These are phyloP conservation scores for Arvicanthis niloticus DNA, from an alignment of 2,113 vertebrate species.

Conservation along the genomic window DNA sequence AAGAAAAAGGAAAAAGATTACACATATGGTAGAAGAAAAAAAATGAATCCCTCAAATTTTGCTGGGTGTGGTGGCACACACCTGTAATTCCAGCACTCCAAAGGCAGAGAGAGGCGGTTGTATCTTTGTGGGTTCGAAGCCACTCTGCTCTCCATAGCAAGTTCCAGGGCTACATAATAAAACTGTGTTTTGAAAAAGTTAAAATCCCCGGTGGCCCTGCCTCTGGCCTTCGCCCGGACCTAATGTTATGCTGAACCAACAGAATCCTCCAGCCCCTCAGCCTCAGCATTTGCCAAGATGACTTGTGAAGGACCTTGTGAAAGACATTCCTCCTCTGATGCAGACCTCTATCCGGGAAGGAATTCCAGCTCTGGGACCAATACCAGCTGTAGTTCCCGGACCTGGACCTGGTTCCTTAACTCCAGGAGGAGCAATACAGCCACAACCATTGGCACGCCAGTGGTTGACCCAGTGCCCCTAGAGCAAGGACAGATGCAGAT, in stretches of 20 bases:
- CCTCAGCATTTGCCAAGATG: conserved; percentile 94
- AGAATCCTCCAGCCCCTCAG: conserved; percentile 89
- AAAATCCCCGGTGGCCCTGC: conserved; percentile 70
- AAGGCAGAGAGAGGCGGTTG: not conserved
- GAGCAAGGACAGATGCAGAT: conserved; percentile 92
- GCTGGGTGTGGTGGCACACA: not conserved
- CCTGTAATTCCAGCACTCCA: not conserved
- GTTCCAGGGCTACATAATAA: not conserved
- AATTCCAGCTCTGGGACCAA: conserved; percentile 89
- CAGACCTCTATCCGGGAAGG: conserved; percentile 93
- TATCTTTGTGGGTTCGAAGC: not conserved
- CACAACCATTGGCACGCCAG: conserved; percentile 90
- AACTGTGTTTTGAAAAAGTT: not conserved
- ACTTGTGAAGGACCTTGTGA: conserved; percentile 96
- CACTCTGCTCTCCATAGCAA: not conserved
- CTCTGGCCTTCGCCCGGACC: conserved; percentile 80
- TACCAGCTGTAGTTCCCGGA: conserved; percentile 86
- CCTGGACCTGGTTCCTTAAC: conserved; percentile 88
- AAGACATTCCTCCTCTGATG: conserved; percentile 96
- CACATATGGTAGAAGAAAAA: not conserved
- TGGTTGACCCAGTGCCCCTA: conserved; percentile 88
- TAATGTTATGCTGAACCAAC: conserved; percentile 88
- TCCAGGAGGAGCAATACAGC: conserved; percentile 92
- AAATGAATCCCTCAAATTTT: not conserved
- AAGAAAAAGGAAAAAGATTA: not conserved